These are phyloP conservation scores for Hypomecis punctinalis DNA, from an alignment of 2,888 invertebrate species.

Conservation along the genomic window DNA sequence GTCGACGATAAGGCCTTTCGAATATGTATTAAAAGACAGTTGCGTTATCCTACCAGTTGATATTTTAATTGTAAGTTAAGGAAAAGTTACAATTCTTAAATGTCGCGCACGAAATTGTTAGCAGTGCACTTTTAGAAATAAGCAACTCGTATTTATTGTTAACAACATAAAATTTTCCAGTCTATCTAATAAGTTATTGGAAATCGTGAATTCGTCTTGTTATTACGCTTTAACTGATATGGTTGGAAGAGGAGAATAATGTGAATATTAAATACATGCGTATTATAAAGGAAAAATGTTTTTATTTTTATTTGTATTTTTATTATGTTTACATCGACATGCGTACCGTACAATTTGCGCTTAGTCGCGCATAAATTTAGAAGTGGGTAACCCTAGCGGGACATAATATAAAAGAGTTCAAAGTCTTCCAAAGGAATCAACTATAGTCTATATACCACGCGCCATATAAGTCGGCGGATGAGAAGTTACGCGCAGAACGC, in stretches of 20 bases:
- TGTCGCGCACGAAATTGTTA: constrained; percentile 54
- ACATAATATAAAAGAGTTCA: background rate
- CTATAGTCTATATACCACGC: constrained; percentile 1
- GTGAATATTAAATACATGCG: constrained; percentile 61
- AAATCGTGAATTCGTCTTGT: constrained; percentile 52
- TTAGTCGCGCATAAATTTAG: too few relatives aligned
- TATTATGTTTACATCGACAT: constrained; percentile 7
- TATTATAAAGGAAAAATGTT: constrained; percentile 40
- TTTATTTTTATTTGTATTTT: constrained; percentile 24
- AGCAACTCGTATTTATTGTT: constrained; percentile 52
- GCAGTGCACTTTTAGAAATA: constrained; percentile 58
- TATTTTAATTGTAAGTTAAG: constrained; percentile 37
- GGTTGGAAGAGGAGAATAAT: constrained; percentile 51
- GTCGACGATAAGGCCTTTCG: constrained; percentile 42
- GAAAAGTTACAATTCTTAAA: constrained; percentile 22
- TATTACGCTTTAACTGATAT: constrained; percentile 50
- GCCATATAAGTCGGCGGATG: too few relatives aligned
- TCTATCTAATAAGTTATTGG: constrained; percentile 50
- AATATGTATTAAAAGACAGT: constrained; percentile 10
- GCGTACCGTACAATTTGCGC: background rate
- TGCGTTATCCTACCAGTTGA: constrained; percentile 31
- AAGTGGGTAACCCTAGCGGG: too few relatives aligned
- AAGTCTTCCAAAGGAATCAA: constrained; percentile 9
- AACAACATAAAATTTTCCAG: constrained; percentile 52
- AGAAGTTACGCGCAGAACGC: too few relatives aligned